Base-by-base conservation (phyloP, 53 echinoderm and acorn worm genomes). In the Temnopleurus reevesii region DNA sequence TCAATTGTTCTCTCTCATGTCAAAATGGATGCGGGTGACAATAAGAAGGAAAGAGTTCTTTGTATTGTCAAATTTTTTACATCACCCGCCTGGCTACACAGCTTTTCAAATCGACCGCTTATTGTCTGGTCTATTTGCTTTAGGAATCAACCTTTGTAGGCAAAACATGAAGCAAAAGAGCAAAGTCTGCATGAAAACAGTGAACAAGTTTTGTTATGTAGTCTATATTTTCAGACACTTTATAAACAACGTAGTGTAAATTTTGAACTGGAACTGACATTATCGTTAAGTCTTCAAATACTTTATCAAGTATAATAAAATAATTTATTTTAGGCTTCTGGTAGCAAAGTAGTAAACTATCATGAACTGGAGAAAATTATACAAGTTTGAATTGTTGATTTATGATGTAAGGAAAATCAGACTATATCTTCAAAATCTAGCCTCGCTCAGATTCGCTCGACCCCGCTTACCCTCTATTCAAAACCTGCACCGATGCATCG, bases 131-230 rank as follows among this genome's bases (percentile, higher is more conserved):
- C 54, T 83, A 55, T 83, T 83, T 83, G 83, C 25, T 35, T 53
- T 54, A 53, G 54, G 83, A 83, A 83, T 56, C 55, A 54, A 31
- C 27, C 56, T 35, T 47, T 83, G 83, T 56, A 55, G 56, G 83
- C 83, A 83, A 54, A 83, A 83, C 55, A 83, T 54, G 55, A 33
- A 35, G 55, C 23, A 83, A 55, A 83, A 83, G 83, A 83, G 83
- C 55, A 55, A 83, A 83, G 55, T 83, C 35, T 83, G 19, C 55
- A 31, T 55, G 56, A 83, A 83, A 83, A 83, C 83, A 83, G 53
- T 81, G 27, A 17, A 53, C 28, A 79, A 27, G 28, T 28, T 5
- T 5, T 3, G 26, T 28, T 17, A 18, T 5, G 7, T 79, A 12
- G 79, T 79, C 79, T 49, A 24, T 3, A 47, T 17, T 2, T 79